A percentile compares a stretch with the other conserved stretches of the same genome.
Conservation (phyloP, 1,140 invertebrate genomes). For the Aphaenogaster ashmeadi region DNA sequence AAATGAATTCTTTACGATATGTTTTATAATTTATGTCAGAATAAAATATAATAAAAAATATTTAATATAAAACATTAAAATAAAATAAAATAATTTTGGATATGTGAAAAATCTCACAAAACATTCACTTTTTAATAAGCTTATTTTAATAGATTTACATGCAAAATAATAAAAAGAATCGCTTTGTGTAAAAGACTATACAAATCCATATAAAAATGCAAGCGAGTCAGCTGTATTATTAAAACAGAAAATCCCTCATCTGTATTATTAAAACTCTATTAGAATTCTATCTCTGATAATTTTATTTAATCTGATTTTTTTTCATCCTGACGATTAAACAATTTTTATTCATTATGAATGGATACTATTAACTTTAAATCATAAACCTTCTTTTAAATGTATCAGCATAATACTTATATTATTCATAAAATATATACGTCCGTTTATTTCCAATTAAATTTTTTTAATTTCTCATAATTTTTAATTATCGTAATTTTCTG, state of each 20-base stretch:
- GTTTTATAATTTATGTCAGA: slow-evolving; percentile 3
- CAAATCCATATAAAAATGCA: neutral
- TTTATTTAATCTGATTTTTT: neutral
- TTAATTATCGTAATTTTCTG: neutral
- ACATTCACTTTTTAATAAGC: neutral
- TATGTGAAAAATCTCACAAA: neutral
- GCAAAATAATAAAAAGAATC: neutral
- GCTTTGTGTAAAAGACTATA: neutral
- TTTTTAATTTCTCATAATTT: neutral
- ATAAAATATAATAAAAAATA: neutral
- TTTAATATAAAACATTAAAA: too few species aligned
- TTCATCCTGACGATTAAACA: neutral
- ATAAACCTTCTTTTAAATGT: neutral
- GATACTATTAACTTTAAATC: neutral
- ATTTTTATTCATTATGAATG: neutral
- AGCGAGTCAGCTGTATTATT: neutral
- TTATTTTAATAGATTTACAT: neutral
- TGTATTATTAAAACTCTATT: neutral
- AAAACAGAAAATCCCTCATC: neutral
- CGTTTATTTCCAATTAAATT: neutral
- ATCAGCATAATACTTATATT: neutral
- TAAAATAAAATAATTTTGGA: too few species aligned
- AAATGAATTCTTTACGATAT: neutral
- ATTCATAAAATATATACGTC: neutral
- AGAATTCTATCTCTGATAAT: neutral